These are phyloP conservation scores for Phymastichus coffea DNA, from an alignment of 1,140 invertebrate species.

Conservation along the genomic window DNA sequence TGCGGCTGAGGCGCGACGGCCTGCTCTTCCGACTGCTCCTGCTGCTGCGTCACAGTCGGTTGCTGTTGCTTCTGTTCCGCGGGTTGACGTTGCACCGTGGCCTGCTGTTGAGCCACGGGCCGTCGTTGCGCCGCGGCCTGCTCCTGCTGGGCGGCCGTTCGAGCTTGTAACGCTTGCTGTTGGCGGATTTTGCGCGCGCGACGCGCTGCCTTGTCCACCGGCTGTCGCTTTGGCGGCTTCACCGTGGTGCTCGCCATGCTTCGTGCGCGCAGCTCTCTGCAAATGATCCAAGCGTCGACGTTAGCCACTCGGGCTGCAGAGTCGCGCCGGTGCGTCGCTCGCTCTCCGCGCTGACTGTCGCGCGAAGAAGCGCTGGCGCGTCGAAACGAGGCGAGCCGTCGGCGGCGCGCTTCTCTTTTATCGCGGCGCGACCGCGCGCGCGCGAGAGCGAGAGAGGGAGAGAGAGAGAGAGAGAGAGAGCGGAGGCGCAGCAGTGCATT, in stretches of 20 bases:
- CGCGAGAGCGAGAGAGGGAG: not conserved
- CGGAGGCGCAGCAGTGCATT: no score
- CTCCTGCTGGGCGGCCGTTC: not conserved
- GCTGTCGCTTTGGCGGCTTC: slow-evolving; percentile 18
- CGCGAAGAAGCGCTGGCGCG: not conserved
- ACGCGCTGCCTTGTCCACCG: slow-evolving; percentile 19
- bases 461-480: no score
- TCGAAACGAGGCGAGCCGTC: not conserved
- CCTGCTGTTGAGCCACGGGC: not conserved
- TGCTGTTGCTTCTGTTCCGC: no score
- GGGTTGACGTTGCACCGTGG: no score
- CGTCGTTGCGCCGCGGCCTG: not conserved
- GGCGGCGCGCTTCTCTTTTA: no score
- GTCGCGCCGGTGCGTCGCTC: not conserved
- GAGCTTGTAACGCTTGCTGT: not conserved
- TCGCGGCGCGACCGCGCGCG: no score
- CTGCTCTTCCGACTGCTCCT: slow-evolving; percentile 24
- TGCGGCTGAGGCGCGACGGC: not conserved
- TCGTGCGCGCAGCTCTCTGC: no score
- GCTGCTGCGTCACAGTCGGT: no score
- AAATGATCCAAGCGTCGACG: not conserved
- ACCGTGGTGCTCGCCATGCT: slow-evolving; percentile 15
- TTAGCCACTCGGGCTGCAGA: not conserved
- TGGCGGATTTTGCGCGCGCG: not conserved
- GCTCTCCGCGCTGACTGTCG: not conserved